These are phyloP conservation scores for Chelonus insularis DNA, from an alignment of 1,140 invertebrate genomes.

Conservation along the genomic window DNA sequence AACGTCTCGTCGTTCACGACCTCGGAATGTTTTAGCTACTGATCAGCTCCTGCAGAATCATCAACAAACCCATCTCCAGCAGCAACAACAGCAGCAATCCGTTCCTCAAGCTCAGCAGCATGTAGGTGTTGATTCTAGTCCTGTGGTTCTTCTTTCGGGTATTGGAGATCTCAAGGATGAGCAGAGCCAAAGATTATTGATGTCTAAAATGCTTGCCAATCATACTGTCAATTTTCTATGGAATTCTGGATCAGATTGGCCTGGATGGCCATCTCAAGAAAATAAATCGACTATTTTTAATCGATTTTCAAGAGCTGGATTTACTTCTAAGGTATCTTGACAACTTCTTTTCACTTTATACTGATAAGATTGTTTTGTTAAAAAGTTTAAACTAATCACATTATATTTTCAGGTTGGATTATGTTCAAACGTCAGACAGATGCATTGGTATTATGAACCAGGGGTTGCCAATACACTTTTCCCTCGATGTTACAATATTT, in stretches of 20 bases:
- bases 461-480: constrained; percentile 79
- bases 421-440: constrained; percentile 78
- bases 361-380: background rate
- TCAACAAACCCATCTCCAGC: background rate
- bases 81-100: constrained; percentile 1
- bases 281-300: constrained; percentile 71
- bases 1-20: constrained; percentile 14
- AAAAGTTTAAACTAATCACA: too few species aligned
- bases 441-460: constrained; percentile 87
- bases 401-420: constrained; percentile 65
- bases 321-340: constrained; percentile 80
- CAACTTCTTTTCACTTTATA: too few species aligned
- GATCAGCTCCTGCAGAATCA: constrained; percentile 18
- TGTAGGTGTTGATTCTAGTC: constrained; percentile 45
- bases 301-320: constrained; percentile 78
- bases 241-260: constrained; percentile 82
- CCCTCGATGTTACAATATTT: constrained; percentile 85
- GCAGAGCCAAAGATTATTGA: constrained; percentile 47
- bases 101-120: constrained; percentile 33
- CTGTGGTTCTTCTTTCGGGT: constrained; percentile 46
- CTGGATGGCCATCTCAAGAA: constrained; percentile 68
- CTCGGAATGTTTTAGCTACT: constrained; percentile 26
- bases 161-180: constrained; percentile 47
- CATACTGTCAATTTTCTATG: constrained; percentile 83
- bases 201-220: constrained; percentile 58